Evolutionary conservation across 2,888 invertebrate genomes (phyloP).

Genomic region (Synergus laeviventris): DNA sequence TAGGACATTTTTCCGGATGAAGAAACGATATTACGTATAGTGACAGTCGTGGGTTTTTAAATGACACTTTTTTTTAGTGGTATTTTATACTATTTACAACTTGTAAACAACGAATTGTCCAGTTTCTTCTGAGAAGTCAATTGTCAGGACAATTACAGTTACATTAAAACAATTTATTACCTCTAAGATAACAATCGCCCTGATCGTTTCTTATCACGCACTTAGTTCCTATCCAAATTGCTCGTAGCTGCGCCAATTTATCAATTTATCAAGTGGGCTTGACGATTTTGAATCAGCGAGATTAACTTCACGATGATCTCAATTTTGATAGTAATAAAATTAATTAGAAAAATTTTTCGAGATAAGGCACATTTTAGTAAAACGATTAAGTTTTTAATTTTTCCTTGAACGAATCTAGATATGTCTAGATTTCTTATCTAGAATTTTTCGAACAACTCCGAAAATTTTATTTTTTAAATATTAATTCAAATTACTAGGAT

Average conservation of each 20-base stretch:
- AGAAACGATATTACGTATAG: slow-evolving; percentile 20
- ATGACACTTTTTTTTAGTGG: slow-evolving; percentile 1
- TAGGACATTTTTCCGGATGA: slow-evolving; percentile 9
- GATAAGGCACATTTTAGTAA: not conserved
- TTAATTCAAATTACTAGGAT: not conserved
- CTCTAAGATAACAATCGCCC: slow-evolving; percentile 18
- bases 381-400: not conserved
- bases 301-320: slow-evolving; percentile 29
- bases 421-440: not conserved
- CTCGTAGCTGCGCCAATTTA: slow-evolving; percentile 11
- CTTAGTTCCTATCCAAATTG: slow-evolving; percentile 23
- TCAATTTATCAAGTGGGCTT: slow-evolving; percentile 25
- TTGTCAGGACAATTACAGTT: slow-evolving; percentile 25
- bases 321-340: slow-evolving; percentile 15
- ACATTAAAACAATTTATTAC: slow-evolving; percentile 35
- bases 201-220: slow-evolving; percentile 32
- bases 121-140: not conserved
- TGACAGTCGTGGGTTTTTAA: not conserved
- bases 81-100: slow-evolving; percentile 11
- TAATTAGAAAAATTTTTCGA: slow-evolving; percentile 20
- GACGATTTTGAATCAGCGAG: slow-evolving; percentile 27
- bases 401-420: not conserved
- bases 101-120: slow-evolving; percentile 21
- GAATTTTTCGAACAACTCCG: not conserved
- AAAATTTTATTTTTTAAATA: too few species aligned